Evolutionary conservation across 2,797 vertebrate genomes (phyloP), one percentile per base, ranked within the genome.

Genomic region (Hoplostethus mediterraneus): DNA sequence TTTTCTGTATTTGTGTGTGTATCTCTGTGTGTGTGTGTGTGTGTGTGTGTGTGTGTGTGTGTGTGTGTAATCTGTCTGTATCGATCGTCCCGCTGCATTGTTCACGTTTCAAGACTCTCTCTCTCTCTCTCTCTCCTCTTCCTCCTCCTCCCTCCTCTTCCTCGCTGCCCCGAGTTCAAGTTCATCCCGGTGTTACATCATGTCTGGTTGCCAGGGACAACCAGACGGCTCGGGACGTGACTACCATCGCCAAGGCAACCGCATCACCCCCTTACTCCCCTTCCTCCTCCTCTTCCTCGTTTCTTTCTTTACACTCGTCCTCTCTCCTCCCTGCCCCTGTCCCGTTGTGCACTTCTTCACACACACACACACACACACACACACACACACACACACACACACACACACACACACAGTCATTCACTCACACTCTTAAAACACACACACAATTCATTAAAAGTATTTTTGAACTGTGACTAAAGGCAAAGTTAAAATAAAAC

Each of bases 181-280:
- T 98, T 98, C 96, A 97, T 96, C 94, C 94, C 91, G 89, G 93
- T 95, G 96, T 98, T 98, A 97, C 97, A 98, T 97, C 96, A 98
- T 97, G 98, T 98, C 97, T 98, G 94, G 97, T 98, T 98, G 96
- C 96, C 93, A 90, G 6, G 83, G 95, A 96, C 97, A 95, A 98
- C 97, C 95, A 98, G 97, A 98, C 96, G 96, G 95, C 94, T 94
- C 85, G 90, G 96, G 96, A 98, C 97, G 97, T 98, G 97, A 98
- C 97, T 96, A 91, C 96, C 97, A 98, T 98, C 92, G 93, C 93
- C 96, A 97, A 97, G 94, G 90, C 68, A 78, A 79, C 77, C 63
- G 38, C 73, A 82, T 59, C 70, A 2, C 52, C 7, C 57, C 3
- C 17, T 65, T 25, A 45, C 47, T 49, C 62, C 47, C 65, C 51